These are phyloP conservation scores for Cliona cf. orientalis DNA, from an alignment of 37 sponge, comb jelly and placozoan genomes.

Conservation along the genomic window DNA sequence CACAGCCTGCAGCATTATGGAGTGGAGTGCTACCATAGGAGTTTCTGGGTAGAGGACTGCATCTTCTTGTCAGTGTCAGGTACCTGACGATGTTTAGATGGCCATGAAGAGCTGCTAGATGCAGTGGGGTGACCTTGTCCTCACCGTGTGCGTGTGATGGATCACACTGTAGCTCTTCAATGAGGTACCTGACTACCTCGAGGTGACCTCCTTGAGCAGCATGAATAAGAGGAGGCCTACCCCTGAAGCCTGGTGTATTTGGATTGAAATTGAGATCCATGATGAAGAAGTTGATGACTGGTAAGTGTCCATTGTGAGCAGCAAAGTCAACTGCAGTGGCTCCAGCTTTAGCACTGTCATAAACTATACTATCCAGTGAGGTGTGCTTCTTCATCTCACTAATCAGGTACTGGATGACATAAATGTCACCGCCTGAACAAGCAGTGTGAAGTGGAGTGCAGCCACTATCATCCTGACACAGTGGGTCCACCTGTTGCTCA, in stretches of 20 bases:
- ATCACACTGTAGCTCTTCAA: background rate
- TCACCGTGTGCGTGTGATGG: background rate
- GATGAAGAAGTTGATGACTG: background rate
- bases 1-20: constrained; percentile 9
- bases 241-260: background rate
- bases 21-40: background rate
- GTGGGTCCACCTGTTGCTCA: background rate
- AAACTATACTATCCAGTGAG: background rate
- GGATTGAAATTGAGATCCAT: background rate
- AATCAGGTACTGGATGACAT: constrained; percentile 1
- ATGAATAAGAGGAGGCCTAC: background rate
- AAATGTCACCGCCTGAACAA: background rate
- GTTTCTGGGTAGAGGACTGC: background rate
- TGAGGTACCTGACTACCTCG: background rate
- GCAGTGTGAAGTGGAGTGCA: constrained; percentile 1
- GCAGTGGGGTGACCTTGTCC: constrained; percentile 4
- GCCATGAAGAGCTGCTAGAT: constrained; percentile 9
- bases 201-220: background rate
- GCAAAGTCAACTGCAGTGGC: background rate
- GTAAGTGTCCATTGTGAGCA: background rate
- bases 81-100: background rate
- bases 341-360: background rate
- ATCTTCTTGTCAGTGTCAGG: background rate
- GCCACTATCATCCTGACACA: background rate
- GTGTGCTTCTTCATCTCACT: background rate